phyloP scores from a whole-genome alignment of 2,113 vertebrate genomes.

The Rhinichthys klamathensis region DNA sequence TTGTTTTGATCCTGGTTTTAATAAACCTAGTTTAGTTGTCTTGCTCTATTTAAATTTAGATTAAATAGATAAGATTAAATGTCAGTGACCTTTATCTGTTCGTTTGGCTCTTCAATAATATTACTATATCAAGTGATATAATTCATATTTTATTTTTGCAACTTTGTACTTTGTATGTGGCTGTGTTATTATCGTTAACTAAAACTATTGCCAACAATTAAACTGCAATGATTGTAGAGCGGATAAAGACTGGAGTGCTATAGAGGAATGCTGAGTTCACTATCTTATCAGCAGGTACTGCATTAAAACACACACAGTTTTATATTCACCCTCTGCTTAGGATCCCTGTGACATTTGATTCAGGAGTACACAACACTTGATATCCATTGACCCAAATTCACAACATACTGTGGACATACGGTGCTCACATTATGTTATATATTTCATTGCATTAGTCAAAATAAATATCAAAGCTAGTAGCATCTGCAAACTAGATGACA shows the following conservation, averaged over 20 bases:
- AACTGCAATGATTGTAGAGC: neutral
- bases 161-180: neutral
- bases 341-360: neutral
- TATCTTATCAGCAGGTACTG: constrained; percentile 75
- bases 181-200: neutral
- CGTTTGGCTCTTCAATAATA: neutral
- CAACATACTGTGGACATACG: neutral
- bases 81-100: neutral
- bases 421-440: neutral
- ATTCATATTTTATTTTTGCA: neutral
- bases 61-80: neutral
- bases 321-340: neutral
- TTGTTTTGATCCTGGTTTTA: neutral
- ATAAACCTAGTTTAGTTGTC: neutral
- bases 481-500: neutral
- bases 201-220: too few relatives aligned
- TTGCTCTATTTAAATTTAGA: neutral
- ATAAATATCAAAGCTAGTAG: neutral
- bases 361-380: neutral
- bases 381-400: neutral
- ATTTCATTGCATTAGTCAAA: neutral
- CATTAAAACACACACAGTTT: constrained; percentile 62
- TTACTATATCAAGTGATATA: neutral
- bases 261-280: constrained; percentile 63
- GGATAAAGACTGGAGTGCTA: constrained; percentile 15